Base-by-base conservation (phyloP, 1,140 invertebrate species). In the Psilanteris sp. region DNA sequence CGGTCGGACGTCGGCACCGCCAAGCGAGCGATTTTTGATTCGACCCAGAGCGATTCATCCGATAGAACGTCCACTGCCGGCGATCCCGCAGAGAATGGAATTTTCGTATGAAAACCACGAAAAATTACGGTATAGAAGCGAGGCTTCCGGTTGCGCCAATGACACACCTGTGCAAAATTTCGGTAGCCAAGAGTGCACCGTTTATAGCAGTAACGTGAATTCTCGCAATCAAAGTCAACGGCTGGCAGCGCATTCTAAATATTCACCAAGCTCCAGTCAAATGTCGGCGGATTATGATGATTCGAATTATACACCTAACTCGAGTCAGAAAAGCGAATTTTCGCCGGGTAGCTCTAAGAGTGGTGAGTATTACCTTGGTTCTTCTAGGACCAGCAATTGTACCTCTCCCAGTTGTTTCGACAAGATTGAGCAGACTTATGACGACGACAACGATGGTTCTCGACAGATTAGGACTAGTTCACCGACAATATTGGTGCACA, bases 281-380 rank as follows among this genome's bases (percentile, higher is more conserved):
- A 83, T 82, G 31, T 87, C 85, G 0, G 85, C 82, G 0, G 86
- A 87, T 10, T 87, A 85, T 24, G 86, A 83, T 0, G 86, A 87
- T 10, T 87, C 85, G 0, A 85, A 80, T 55, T 87, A 85, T 34
- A 87, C 86, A 0, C 85, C 85, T 0, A 87, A 87, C 18, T 87
- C 86, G 1, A 87, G 86, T 27, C 86, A 87, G 34, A 87, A 87
- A 29, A 87, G 86, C 36, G 86, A 84, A 46, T 87, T 87, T 48
- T 87, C 86, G 8, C 86, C 85, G 0, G 72, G 81, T 1, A 87
- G 86, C 43, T 87, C 86, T 1, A 87, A 87, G 39, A 87, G 85
- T 72, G 86, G 86, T 0, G 86, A 87, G 18, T 87, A 87, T 20
- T 87, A 87, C 36, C 50, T 87, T 1, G 78, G 83, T 27, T 87